Conservation (phyloP, 2,888 invertebrate species). For the Punctoribates punctum region DNA sequence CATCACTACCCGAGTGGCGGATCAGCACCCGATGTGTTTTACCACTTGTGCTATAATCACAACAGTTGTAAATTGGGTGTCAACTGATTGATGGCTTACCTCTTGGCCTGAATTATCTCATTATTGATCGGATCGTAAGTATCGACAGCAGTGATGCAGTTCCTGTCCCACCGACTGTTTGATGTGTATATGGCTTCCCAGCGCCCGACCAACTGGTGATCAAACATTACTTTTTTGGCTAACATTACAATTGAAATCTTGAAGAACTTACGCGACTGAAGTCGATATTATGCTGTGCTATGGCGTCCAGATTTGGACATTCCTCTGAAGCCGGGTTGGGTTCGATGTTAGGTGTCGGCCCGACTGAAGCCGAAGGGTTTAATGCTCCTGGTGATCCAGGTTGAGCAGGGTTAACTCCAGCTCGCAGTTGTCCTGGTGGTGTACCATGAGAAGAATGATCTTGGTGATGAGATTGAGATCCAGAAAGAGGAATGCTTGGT, state of each 20-base stretch:
- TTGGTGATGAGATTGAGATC: too few species aligned
- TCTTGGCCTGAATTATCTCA: not conserved
- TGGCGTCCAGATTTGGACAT: not conserved
- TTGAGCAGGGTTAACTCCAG: too few species aligned
- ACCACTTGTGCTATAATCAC: not conserved
- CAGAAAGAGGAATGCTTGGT: too few species aligned
- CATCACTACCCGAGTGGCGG: not conserved
- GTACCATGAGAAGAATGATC: too few species aligned
- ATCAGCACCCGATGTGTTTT: constrained; percentile 7
- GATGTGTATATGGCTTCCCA: constrained; percentile 22
- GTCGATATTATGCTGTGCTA: constrained; percentile 1
- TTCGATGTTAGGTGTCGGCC: not conserved
- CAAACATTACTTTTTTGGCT: too few species aligned
- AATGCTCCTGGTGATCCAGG: too few species aligned
- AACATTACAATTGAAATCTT: too few species aligned
- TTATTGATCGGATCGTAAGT: not conserved
- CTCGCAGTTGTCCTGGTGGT: too few species aligned
- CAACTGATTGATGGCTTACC: not conserved
- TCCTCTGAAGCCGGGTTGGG: not conserved
- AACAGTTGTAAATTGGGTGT: not conserved
- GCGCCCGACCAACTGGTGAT: not conserved
- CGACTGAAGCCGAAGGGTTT: not conserved
- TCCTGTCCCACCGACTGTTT: not conserved
- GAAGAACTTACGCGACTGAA: not conserved
- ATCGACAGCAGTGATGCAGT: not conserved